These are phyloP conservation scores for Tipula unca DNA, from an alignment of 2,888 invertebrate genomes.

Conservation along the genomic window DNA sequence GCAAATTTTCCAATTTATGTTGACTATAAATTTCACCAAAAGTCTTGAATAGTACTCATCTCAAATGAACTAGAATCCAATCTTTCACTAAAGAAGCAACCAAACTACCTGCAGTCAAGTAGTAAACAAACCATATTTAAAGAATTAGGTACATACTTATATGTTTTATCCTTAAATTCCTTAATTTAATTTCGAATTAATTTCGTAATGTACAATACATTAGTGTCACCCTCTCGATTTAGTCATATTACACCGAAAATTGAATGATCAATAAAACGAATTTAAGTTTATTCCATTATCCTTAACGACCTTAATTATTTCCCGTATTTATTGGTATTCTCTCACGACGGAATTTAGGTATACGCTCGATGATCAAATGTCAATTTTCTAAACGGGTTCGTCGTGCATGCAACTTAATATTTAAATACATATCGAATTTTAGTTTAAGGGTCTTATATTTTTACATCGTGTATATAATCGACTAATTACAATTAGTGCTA, in stretches of 20 bases:
- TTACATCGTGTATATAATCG: background rate
- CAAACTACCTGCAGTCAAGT: too few species aligned
- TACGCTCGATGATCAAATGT: background rate
- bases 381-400: background rate
- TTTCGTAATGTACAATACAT: too few species aligned
- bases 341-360: background rate
- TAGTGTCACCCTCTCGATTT: background rate
- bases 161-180: too few species aligned
- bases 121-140: too few species aligned
- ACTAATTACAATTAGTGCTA: background rate
- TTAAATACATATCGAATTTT: background rate
- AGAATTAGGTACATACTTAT: too few species aligned
- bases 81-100: too few species aligned
- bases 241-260: background rate
- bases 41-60: too few species aligned
- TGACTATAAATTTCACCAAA: too few species aligned
- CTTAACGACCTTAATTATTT: background rate
- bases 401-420: background rate
- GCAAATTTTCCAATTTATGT: too few species aligned
- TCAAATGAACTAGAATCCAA: too few species aligned
- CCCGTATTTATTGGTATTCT: background rate
- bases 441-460: background rate
- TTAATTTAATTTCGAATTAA: too few species aligned
- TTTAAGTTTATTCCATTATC: background rate
- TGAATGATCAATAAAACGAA: background rate